A percentile compares a stretch with the other conserved stretches of the same genome.
phyloP scores from a whole-genome alignment of 64 coral and sea anemone species.

The Pachyseris speciosa region DNA sequence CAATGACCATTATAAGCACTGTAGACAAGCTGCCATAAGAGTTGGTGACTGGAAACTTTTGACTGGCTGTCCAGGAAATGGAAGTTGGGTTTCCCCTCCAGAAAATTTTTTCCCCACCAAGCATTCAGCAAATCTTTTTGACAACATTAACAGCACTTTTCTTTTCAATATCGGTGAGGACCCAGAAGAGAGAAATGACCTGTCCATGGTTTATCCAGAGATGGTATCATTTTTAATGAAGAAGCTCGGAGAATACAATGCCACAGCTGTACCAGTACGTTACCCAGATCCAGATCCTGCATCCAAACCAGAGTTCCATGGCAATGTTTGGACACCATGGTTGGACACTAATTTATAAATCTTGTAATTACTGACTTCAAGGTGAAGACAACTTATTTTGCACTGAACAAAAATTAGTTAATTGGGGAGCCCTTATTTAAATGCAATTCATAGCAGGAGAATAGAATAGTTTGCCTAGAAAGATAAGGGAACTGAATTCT shows the following conservation, averaged over 20 bases:
- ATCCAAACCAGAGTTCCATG: conserved; percentile 9
- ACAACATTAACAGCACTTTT: conserved; percentile 32
- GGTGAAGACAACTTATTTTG: too few species aligned
- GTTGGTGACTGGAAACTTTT: conserved; percentile 83
- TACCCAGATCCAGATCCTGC: conserved; percentile 43
- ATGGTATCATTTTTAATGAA: conserved; percentile 26
- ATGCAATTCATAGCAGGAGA: too few species aligned
- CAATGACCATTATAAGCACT: neutral
- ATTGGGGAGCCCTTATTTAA: too few species aligned
- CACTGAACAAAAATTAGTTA: too few species aligned
- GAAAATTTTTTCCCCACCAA: neutral
- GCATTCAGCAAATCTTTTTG: conserved; percentile 2
- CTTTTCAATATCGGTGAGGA: conserved; percentile 63
- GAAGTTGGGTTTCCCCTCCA: conserved; percentile 59
- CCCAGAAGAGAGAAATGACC: conserved; percentile 64
- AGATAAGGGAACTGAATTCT: too few species aligned
- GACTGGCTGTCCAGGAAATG: conserved; percentile 65
- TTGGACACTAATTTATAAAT: neutral
- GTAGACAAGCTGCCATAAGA: conserved; percentile 68
- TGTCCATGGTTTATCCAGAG: conserved; percentile 35
- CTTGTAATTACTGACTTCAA: too few species aligned
- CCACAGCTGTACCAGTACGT: conserved; percentile 50
- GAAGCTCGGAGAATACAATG: conserved; percentile 17
- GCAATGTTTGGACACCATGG: conserved; percentile 7
- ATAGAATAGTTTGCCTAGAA: too few species aligned